Evolutionary conservation across 2,113 vertebrate species (phyloP), one percentile per base, ranked within the genome.

Genomic region (Hepsetus odoe): DNA sequence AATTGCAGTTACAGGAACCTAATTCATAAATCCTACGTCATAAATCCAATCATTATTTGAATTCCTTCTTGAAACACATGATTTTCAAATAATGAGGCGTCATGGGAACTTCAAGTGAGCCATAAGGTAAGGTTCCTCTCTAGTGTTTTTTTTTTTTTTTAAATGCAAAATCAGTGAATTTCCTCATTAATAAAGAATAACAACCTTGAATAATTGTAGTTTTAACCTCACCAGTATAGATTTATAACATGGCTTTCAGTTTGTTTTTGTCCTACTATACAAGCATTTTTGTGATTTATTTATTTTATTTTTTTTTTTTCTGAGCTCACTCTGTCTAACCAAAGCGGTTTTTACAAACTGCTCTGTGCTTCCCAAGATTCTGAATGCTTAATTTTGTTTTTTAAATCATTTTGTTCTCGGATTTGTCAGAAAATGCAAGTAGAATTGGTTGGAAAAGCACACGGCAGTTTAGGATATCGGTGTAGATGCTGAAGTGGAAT

Each of bases 1-100:
- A 91, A 82, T 83, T 75, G 89, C 89, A 88, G 76, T 38, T 71
- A 69, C 32, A 66, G 55, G 68, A 76, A 67, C 3, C 24, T 16
- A 5, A 53, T 7, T 22, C n/a, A n/a, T n/a, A n/a, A n/a, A n/a
- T n/a, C n/a, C n/a, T n/a, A n/a, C n/a, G n/a, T n/a, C n/a, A n/a
- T n/a, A n/a, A n/a, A n/a, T n/a, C n/a, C n/a, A n/a, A n/a, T n/a
- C n/a, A n/a, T n/a, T n/a, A n/a, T n/a, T n/a, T n/a, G n/a, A n/a
- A n/a, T n/a, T n/a, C n/a, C n/a, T n/a, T n/a, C n/a, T n/a, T n/a
- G n/a, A n/a, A 51, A 22, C 5, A 24, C 7, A 10, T 55, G 7
- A 2, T 8, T n/a, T 22, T 81, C 73, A 75, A 71, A 76, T 75
- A 72, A 76, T 71, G 73, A 62, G 56, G 26, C 40, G 38, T 28